Evolutionary conservation across 2,888 invertebrate genomes (phyloP), one percentile per base, ranked within the genome.

Genomic region (Pterobdella sp.): DNA sequence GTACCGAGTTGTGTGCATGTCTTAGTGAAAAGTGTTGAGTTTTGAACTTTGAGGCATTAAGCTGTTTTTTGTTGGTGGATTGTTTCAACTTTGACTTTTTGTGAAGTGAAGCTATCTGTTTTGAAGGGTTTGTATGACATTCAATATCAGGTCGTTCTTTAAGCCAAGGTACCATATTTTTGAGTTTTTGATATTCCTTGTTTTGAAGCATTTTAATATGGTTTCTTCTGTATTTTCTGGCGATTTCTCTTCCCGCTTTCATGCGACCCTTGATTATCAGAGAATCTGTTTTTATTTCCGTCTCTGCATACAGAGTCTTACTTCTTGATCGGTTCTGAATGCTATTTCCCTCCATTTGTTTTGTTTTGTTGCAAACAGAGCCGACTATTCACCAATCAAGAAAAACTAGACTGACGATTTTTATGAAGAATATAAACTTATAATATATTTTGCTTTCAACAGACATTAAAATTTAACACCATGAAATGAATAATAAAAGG

Each of bases 101-200:
- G 49, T 14, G 22, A 42, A 42, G 49, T 14, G 49, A 42, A 14
- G 7, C 49, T 42, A 22, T 14, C 49, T 22, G 49, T 22, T 22
- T 42, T n/a, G n/a, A n/a, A n/a, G n/a, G n/a, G n/a, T n/a, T n/a
- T n/a, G n/a, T n/a, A 7, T 42, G 49, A 42, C 49, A 22, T 14
- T 42, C 10, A 42, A 42, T 14, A 42, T 22, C 22, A 7, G 60
- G 26, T 7, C 35, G 26, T 26, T 52, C n/a, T 1, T 34, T 42
- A 10, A 84, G 81, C 36, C 84, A 80, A 0, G 84, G 84, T 3
- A 84, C 84, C 80, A 84, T 82, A 1, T 81, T 80, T 37, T 83
- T 78, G 36, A 84, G 79, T 74, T 82, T 80, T 63, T 81, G 79
- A 75, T 83, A 84, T 74, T 84, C 84, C 69, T 80, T 74, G 49